Base-by-base conservation (phyloP, 1,140 invertebrate genomes). In the Amphibalanus amphitrite region DNA sequence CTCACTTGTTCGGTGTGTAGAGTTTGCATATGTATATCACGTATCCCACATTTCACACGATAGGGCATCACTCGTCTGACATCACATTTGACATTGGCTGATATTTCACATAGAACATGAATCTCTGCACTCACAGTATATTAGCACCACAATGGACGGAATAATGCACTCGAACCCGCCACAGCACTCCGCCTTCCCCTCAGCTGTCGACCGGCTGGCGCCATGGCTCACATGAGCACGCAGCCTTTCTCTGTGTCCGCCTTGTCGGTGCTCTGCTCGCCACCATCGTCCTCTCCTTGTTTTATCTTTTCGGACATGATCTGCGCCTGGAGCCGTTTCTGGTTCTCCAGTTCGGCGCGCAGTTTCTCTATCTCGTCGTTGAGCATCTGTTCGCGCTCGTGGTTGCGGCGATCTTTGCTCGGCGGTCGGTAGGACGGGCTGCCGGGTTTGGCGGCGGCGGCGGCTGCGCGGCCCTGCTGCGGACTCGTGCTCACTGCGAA, bases 291-390 rank as follows among this genome's bases (percentile, higher is more conserved):
- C n/a, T 72, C 71, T 38, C 65, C 47, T 0, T 74, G 69, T 30
- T 70, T 70, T 15, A 72, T 29, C 69, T 47, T 74, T n/a, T 70
- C 69, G 29, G 67, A 69, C 26, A 74, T 70, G n/a, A 71, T 70
- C 0, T 28, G 64, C 13, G 72, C 29, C 69, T 74, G 73, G 71
- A 69, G 40, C 71, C 69, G 25, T 70, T 75, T 70, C 30, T 75
- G 74, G 26, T 72, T 75, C 25, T 71, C 67, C 20, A 75, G 59
- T 67, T 75, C 74, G 1, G 71, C 69, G 0, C 73, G 70, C 23
- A 75, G 70, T 17, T 72, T 71, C 69, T 73, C 70, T 0, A 75
- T 72, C 67, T 75, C 74, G n/a, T 75, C 67, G 67, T 75, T 75
- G 17, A 73, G 69, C 6, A 74, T 73, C 59, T 73, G 70, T 59